A percentile compares a stretch with the other conserved stretches of the same genome.
Conservation (phyloP, 1,140 invertebrate genomes). For the Drosophila littoralis region DNA sequence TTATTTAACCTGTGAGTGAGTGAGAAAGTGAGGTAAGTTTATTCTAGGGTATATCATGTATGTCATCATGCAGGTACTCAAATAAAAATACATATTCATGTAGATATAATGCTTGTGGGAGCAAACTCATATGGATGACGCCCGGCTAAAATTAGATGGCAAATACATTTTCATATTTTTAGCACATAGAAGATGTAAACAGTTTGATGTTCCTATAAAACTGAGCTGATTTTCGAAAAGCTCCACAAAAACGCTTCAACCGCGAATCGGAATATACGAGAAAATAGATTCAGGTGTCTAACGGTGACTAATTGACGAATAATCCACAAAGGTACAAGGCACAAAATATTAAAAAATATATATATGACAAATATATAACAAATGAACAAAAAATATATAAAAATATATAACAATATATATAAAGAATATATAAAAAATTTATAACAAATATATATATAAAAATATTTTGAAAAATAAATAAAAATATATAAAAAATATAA, state of each 20-base stretch:
- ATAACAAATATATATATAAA: neutral
- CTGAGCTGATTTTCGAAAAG: constrained; percentile 36
- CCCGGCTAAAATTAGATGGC: constrained; percentile 68
- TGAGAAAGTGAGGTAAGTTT: too few species aligned
- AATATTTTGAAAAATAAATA: neutral
- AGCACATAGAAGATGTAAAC: constrained; percentile 69
- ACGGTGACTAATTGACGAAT: neutral
- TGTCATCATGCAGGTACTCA: neutral
- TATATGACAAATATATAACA: neutral
- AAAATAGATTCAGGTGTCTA: constrained; percentile 15
- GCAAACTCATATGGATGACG: constrained; percentile 60
- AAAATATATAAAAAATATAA: too few species aligned
- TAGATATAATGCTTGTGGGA: constrained; percentile 28
- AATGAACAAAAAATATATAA: neutral
- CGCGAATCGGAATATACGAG: constrained; percentile 55
- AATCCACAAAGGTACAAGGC: constrained; percentile 53
- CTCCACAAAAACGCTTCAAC: constrained; percentile 58
- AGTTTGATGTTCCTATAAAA: constrained; percentile 66
- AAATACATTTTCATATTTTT: constrained; percentile 81
- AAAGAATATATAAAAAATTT: neutral
- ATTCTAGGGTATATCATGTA: constrained; percentile 14
- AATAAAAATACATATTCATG: neutral
- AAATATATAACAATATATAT: too few species aligned
- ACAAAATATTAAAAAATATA: neutral
- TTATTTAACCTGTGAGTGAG: too few species aligned